phyloP scores from a whole-genome alignment of 2,113 vertebrate genomes.

The Symphodus melops region DNA sequence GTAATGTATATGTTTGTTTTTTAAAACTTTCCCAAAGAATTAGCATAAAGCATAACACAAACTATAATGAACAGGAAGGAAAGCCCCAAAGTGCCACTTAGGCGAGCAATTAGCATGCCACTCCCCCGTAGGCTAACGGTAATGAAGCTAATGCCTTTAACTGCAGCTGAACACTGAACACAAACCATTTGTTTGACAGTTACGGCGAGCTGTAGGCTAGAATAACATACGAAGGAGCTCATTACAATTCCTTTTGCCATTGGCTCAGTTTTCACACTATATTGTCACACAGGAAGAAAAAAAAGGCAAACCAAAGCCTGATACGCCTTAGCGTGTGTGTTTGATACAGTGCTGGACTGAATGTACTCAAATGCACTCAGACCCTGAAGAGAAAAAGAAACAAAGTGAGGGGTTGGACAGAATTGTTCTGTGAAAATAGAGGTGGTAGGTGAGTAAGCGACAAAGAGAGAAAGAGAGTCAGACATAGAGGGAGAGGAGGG shows the following conservation, averaged over 20 bases:
- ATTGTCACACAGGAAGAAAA: constrained; percentile 25
- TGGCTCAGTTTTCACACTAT: constrained; percentile 46
- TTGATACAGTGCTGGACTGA: constrained; percentile 51
- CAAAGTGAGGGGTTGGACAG: constrained; percentile 36
- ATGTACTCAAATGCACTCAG: constrained; percentile 37
- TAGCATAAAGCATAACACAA: constrained; percentile 27
- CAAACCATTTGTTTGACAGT: constrained; percentile 68
- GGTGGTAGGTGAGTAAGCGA: constrained; percentile 47
- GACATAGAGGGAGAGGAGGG: constrained; percentile 59
- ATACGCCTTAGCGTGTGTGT: constrained; percentile 30
- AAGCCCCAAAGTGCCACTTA: constrained; percentile 56
- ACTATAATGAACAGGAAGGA: constrained; percentile 35
- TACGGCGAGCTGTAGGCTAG: constrained; percentile 50
- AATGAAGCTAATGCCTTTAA: constrained; percentile 50
- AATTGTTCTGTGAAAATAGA: constrained; percentile 63
- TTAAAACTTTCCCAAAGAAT: constrained; percentile 20
- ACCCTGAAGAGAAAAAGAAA: constrained; percentile 31
- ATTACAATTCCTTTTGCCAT: constrained; percentile 54
- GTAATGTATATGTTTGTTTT: constrained; percentile 28
- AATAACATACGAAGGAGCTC: constrained; percentile 59
- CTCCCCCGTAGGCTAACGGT: constrained; percentile 47
- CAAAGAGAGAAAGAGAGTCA: constrained; percentile 39
- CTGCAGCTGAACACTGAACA: constrained; percentile 52
- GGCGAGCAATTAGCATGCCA: constrained; percentile 57
- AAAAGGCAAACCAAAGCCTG: constrained; percentile 41